Conservation (phyloP, 1,140 invertebrate species). For the Ptiloglossa arizonensis region DNA sequence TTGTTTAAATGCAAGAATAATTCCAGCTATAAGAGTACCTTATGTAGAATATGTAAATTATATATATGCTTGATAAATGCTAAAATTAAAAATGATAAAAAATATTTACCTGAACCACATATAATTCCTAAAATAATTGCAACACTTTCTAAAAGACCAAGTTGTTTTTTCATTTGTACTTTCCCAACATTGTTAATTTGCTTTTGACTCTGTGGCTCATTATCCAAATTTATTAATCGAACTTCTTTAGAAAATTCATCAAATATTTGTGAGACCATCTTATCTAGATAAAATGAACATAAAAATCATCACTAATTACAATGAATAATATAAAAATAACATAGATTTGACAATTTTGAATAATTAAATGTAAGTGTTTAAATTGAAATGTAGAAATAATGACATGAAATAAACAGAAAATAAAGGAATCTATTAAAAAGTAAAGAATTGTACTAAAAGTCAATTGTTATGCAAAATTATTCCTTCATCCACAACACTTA, state of each 20-base stretch:
- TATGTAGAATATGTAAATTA: too few relatives aligned
- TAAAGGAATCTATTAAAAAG: background rate
- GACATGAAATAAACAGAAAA: background rate
- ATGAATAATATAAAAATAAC: background rate
- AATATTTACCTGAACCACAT: constrained; percentile 88
- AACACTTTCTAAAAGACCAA: constrained; percentile 94
- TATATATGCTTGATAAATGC: too few relatives aligned
- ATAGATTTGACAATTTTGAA: background rate
- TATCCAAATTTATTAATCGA: constrained; percentile 42
- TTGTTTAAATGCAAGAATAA: too few relatives aligned
- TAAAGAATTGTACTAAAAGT: background rate
- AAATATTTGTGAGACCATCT: constrained; percentile 49
- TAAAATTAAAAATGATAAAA: background rate
- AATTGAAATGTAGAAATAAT: background rate
- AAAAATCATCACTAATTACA: too few relatives aligned
- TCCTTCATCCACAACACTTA: background rate
- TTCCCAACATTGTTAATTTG: constrained; percentile 9
- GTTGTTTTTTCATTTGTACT: constrained; percentile 91
- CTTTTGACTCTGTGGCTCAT: constrained; percentile 19
- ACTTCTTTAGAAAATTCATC: constrained; percentile 46
- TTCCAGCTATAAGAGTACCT: too few relatives aligned
- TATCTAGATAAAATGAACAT: constrained; percentile 10
- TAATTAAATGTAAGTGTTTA: background rate
- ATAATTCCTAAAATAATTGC: constrained; percentile 97
- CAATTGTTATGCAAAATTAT: background rate